A percentile compares a stretch with the other conserved stretches of the same genome.
Evolutionary conservation across 2,888 invertebrate species (phyloP).

Genomic region (Platycheirus rosarum): DNA sequence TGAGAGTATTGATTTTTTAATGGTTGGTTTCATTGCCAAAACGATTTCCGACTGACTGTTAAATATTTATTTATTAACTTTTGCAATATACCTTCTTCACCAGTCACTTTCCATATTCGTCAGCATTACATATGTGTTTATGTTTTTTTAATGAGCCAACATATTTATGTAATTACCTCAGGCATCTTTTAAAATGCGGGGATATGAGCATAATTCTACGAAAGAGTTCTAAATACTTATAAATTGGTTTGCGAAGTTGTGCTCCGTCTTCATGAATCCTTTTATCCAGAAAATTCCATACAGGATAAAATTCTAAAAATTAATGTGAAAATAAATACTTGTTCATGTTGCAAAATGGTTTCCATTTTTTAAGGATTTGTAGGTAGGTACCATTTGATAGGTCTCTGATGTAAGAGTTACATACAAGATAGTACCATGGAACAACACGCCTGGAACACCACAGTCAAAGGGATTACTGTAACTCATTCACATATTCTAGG

Average conservation of each 20-base stretch:
- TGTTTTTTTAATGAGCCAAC: too few species aligned
- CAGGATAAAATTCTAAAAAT: not conserved
- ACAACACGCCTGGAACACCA: constrained; percentile 14
- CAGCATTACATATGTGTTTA: too few species aligned
- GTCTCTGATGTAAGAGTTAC: constrained; percentile 33
- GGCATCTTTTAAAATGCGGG: not conserved
- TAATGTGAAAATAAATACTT: constrained; percentile 21
- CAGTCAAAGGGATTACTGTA: not conserved
- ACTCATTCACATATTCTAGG: constrained; percentile 19
- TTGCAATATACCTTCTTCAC: not conserved
- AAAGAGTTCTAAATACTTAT: not conserved
- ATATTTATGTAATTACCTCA: not conserved
- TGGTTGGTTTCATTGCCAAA: too few species aligned
- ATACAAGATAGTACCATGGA: constrained; percentile 4
- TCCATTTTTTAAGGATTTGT: constrained; percentile 17
- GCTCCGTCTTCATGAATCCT: not conserved
- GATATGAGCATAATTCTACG: constrained; percentile 15
- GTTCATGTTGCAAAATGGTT: constrained; percentile 37
- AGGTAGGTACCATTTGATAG: constrained; percentile 32
- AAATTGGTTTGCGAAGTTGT: not conserved
- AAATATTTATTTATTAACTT: not conserved
- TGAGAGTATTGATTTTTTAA: too few species aligned
- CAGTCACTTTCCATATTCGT: too few species aligned
- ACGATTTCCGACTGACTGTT: too few species aligned
- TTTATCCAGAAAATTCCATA: not conserved